Conservation (phyloP, 2,113 vertebrate genomes). For the Synchiropus splendidus region DNA sequence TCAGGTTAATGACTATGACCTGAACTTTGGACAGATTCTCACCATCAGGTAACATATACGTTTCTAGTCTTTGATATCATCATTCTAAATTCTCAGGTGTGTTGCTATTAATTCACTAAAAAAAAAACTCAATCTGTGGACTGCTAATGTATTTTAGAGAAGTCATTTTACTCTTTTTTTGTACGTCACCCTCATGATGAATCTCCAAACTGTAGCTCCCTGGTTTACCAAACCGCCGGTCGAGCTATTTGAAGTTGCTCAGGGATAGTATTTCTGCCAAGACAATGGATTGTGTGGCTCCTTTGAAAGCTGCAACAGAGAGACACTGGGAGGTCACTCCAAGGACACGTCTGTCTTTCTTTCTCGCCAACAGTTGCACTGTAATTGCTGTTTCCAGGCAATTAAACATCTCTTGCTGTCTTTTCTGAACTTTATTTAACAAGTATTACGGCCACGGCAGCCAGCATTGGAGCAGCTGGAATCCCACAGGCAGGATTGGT, state of each 20-base stretch:
- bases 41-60: constrained; percentile 80
- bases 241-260: constrained; percentile 1
- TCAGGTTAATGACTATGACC: constrained; percentile 87
- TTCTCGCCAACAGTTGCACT: not conserved
- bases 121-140: too few species aligned
- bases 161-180: too few species aligned
- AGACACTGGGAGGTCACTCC: not conserved
- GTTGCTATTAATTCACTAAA: too few species aligned
- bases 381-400: too few species aligned
- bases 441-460: constrained; percentile 93
- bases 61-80: too few species aligned
- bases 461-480: constrained; percentile 93
- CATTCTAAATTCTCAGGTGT: too few species aligned
- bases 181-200: too few species aligned
- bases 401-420: too few species aligned
- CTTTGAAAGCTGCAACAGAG: not conserved
- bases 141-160: too few species aligned
- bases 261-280: constrained; percentile 3
- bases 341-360: not conserved
- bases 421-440: not conserved
- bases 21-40: constrained; percentile 93
- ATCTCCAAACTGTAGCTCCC: too few species aligned
- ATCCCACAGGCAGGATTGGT: constrained; percentile 96
- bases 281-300: not conserved
- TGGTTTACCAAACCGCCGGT: too few species aligned